Evolutionary conservation across 1,140 invertebrate species (phyloP), one percentile per base, ranked within the genome.

Genomic region (Drosophila pseudoananassae): DNA sequence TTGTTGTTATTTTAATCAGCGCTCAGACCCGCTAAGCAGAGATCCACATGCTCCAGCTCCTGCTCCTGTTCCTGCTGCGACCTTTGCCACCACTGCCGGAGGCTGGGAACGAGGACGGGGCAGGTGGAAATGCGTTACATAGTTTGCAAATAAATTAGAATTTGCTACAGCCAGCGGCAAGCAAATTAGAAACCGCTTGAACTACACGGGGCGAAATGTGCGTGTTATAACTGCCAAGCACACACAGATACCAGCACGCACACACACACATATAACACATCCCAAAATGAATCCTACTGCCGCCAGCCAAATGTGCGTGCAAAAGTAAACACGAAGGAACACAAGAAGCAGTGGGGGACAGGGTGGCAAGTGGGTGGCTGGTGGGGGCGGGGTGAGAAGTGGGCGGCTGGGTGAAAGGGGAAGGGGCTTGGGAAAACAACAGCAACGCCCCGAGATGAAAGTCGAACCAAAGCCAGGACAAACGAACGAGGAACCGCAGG

Each of bases 71-170:
- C 65, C 65, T 31, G 63, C 63, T 69, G 65, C 65, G 65, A 69
- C 65, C 66, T 69, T 69, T 69, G 65, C 40, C 65, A 31, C 40
- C 40, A 17, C 31, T 31, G 57, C 56, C 23, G 29, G 43, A 7
- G 56, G 29, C 9, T 46, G 61, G 31, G 38, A 47, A 29, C 25
- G 1, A 14, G 63, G 9, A 23, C n/a, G 12, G 15, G 38, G 15
- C n/a, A 40, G 17, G 23, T 46, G 51, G 23, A 17, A 56, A 47
- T 69, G 31, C 31, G 53, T 85, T 85, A 54, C 71, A 85, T 76
- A 84, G 81, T 77, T 80, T 84, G 81, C 80, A 76, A 79, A 84
- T 84, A 84, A 84, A 84, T 84, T 84, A 85, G 80, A 84, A 84
- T 84, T 84, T 84, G 81, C 80, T 55, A 77, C 71, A 79, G 76